Base-by-base conservation (phyloP, 1,140 invertebrate species). In the Drosophila tani region DNA sequence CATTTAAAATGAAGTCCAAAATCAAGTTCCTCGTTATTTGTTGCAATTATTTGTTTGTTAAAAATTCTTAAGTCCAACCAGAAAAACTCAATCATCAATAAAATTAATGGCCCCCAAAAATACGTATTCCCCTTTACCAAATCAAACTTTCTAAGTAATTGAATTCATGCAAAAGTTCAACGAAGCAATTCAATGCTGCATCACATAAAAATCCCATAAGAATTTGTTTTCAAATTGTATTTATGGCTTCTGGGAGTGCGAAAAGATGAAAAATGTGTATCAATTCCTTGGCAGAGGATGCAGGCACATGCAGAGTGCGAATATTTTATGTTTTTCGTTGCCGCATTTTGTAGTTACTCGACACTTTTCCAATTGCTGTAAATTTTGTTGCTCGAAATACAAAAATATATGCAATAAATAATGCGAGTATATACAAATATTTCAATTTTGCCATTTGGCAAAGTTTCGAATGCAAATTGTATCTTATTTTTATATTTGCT, bases 251-350 rank as follows among this genome's bases (percentile, higher is more conserved):
- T 58, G 15, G 27, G 55, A 74, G 46, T 55, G 74, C 73, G 41
- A 62, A 76, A 67, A 76, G 53, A 76, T 58, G 71, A 76, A 43
- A 76, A 76, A 76, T 76, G 55, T 76, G 74, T 76, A 76, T 76
- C 63, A 76, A 67, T 76, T 41, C 59, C 21, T 76, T 76, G 74
- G 53, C 73, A 67, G 60, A 46, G 74, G 73, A 32, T 46, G 46
- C 62, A 53, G 60, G 53, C 47, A 46, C 47, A 76, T 56, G 58
- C 57, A 49, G 69, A 32, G 47, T 19, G 53, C 49, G 51, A 53
- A 76, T 76, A 76, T 67, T 76, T 76, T 59, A 67, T 76, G 40
- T 21, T 53, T 65, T 64, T 11, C 51, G 15, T 19, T 63, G 35
- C 19, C 24, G 59, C 38, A 55, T 21, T 56, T 75, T 45, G 29